Evolutionary conservation across 2,113 vertebrate species (phyloP), one percentile per base, ranked within the genome.

Genomic region (Lycaon pictus): DNA sequence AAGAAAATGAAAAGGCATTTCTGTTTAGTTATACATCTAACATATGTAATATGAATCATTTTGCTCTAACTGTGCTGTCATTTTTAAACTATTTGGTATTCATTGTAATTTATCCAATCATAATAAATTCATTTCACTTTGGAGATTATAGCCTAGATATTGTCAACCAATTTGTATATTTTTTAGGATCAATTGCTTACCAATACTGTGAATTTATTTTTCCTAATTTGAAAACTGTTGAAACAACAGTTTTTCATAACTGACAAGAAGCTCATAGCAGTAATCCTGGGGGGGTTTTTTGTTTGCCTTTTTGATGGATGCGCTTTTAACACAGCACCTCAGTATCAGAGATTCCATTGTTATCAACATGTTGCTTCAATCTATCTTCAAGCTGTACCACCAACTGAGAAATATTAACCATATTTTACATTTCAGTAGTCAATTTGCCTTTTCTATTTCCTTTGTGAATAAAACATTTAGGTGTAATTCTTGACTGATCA

Each of bases 1-100:
- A 91, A 94, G 76, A 92, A 92, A 96, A 91, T 63, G n/a, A 95
- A 95, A 97, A 89, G 13, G 51, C 2, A 93, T 93, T 84, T 93
- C 58, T 96, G 10, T 88, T 93, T 92, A 90, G 15, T 80, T 96
- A 93, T 85, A 77, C 4, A 95, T 56, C 32, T 67, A 55, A 93
- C 27, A 96, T n/a, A 62, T 23, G 23, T 77, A 93, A 35, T 23
- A 71, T n/a, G 69, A 96, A 92, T 62, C 67, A 97, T 90, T 95
- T 95, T 69, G 82, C 63, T 94, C 93, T 89, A 80, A 91, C 25
- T 83, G 20, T 88, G 4, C 20, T 71, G n/a, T 72, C 58, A 60
- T 72, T 93, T 97, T 96, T 25, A 84, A 90, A 88, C 19, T 87
- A 82, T 48, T 84, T 91, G 51, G 12, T 82, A 91, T 76, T 90